Conservation (phyloP, 2,888 invertebrate species). For the Perizoma flavofasciatum region DNA sequence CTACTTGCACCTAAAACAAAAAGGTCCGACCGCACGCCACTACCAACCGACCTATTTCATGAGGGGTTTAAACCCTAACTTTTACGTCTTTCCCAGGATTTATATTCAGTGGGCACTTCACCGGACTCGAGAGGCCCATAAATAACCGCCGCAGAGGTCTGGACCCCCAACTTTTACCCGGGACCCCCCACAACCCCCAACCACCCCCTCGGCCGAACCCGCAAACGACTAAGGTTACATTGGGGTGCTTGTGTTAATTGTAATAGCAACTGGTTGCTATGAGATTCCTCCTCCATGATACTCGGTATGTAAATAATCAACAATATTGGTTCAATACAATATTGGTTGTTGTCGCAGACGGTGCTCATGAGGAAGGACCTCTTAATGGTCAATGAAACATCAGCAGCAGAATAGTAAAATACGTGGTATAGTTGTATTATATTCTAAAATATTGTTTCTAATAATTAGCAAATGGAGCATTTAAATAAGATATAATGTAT, state of each 20-base stretch:
- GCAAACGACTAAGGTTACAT: slow-evolving; percentile 79
- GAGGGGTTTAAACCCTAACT: slow-evolving; percentile 58
- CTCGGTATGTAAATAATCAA: not conserved
- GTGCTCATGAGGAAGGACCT: no score
- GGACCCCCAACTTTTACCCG: slow-evolving; percentile 56
- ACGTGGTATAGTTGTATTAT: no score
- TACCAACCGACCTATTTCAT: slow-evolving; percentile 44
- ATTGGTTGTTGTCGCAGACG: no score
- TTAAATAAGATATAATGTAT: no score
- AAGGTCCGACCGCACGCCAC: slow-evolving; percentile 35
- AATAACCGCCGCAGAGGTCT: slow-evolving; percentile 75
- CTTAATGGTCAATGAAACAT: no score
- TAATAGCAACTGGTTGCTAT: slow-evolving; percentile 11
- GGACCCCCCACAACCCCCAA: slow-evolving; percentile 41
- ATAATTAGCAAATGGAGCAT: no score
- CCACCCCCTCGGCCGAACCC: slow-evolving; percentile 50
- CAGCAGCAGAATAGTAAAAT: no score
- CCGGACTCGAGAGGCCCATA: slow-evolving; percentile 80
- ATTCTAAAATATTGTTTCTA: no score
- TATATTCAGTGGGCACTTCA: slow-evolving; percentile 80
- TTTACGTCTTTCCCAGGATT: slow-evolving; percentile 79
- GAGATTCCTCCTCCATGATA: not conserved
- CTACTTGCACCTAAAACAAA: slow-evolving; percentile 29
- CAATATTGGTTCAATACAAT: no score
- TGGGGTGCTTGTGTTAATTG: slow-evolving; percentile 36